These are phyloP conservation scores for Noctua comes DNA, from an alignment of 2,888 invertebrate genomes.

Conservation along the genomic window DNA sequence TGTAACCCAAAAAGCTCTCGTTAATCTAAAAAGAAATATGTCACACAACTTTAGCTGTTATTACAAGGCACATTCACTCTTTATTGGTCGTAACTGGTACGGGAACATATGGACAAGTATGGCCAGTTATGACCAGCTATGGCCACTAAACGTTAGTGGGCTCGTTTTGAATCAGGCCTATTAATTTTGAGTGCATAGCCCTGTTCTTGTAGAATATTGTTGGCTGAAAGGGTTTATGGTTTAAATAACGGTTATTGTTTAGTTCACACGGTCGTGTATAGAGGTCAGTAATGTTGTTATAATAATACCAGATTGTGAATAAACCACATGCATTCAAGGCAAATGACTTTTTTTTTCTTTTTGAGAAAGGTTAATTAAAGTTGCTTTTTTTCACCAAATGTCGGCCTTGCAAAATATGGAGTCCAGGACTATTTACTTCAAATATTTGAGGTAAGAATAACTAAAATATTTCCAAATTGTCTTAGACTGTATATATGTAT, in stretches of 20 bases:
- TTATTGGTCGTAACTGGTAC: constrained; percentile 50
- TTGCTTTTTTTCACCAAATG: not conserved
- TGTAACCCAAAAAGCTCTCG: constrained; percentile 55
- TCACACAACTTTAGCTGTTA: constrained; percentile 41
- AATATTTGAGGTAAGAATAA: not conserved
- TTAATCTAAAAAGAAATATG: constrained; percentile 50
- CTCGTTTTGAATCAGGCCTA: constrained; percentile 40
- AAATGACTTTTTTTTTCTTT: too few species aligned
- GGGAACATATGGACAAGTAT: constrained; percentile 17
- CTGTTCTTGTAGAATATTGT: constrained; percentile 37
- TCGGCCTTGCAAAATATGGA: not conserved
- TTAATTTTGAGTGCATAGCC: constrained; percentile 54
- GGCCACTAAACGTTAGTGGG: constrained; percentile 36
- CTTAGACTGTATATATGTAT: not conserved
- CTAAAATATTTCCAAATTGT: not conserved
- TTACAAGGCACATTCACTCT: constrained; percentile 39
- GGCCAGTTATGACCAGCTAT: constrained; percentile 10
- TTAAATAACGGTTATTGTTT: constrained; percentile 36
- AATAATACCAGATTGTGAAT: not conserved
- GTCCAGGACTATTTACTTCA: not conserved
- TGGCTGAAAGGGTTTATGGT: constrained; percentile 28
- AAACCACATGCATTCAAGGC: not conserved
- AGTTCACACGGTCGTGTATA: constrained; percentile 17
- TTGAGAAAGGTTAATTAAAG: not conserved
- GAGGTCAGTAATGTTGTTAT: not conserved